Evolutionary conservation across 2,888 invertebrate species (phyloP).

Genomic region (Chromoteleia sp.): DNA sequence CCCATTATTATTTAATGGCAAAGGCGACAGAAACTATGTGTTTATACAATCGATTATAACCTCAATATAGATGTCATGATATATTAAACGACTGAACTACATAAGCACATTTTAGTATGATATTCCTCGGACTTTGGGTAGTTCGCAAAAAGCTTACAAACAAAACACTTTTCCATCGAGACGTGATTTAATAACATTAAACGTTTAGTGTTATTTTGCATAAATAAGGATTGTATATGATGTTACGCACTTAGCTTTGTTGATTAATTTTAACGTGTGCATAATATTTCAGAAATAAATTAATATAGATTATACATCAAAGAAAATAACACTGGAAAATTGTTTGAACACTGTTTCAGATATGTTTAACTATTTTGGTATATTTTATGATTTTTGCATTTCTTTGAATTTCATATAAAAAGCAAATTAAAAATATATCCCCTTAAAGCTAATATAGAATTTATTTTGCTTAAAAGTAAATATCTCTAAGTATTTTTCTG

Average conservation of each 20-base stretch:
- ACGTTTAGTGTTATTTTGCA: background rate
- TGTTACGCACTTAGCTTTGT: no score
- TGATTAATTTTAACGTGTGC: no score
- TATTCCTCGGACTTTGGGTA: constrained; percentile 14
- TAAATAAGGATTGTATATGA: no score
- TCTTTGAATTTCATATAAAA: no score
- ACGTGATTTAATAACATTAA: background rate
- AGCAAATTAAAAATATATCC: no score
- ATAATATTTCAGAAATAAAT: no score
- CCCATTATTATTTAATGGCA: constrained; percentile 44
- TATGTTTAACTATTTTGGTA: constrained; percentile 31
- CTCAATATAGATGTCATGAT: constrained; percentile 55
- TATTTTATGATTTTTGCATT: background rate
- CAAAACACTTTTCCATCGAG: background rate
- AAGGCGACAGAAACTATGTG: constrained; percentile 37
- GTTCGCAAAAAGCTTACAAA: background rate
- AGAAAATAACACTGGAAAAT: no score
- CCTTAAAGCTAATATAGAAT: no score
- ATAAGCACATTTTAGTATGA: constrained; percentile 14
- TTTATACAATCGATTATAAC: constrained; percentile 63
- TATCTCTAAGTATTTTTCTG: no score
- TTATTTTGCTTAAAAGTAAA: no score
- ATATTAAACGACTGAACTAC: constrained; percentile 43
- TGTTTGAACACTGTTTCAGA: background rate
- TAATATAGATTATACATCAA: no score